A percentile compares a stretch with the other conserved stretches of the same genome.
Conservation (phyloP, 2,888 invertebrate species). For the Hemicrepidius hirtus region DNA sequence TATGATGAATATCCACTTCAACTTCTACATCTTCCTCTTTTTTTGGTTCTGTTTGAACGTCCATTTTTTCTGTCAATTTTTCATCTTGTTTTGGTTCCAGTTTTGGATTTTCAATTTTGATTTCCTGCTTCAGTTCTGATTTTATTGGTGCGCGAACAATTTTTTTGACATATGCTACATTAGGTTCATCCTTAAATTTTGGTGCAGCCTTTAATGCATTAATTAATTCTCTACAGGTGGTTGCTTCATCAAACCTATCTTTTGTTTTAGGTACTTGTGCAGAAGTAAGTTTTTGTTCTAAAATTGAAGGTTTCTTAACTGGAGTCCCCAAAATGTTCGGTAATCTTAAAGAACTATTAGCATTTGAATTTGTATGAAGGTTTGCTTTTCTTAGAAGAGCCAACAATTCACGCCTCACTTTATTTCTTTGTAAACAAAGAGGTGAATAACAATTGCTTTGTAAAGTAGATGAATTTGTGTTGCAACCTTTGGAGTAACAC, state of each 20-base stretch:
- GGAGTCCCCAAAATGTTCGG: conserved; percentile 62
- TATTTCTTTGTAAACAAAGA: conserved; percentile 83
- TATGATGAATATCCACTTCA: conserved; percentile 14
- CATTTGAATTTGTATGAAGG: conserved; percentile 63
- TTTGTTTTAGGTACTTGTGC: conserved; percentile 52
- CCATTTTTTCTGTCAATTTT: background rate
- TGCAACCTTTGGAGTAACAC: conserved; percentile 84
- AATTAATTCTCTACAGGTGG: conserved; percentile 77
- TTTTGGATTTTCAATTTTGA: conserved; percentile 39
- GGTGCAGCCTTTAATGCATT: conserved; percentile 78
- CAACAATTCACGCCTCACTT: conserved; percentile 81
- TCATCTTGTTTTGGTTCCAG: background rate
- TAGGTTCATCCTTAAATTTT: conserved; percentile 75
- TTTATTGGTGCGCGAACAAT: conserved; percentile 56
- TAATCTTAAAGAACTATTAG: conserved; percentile 72
- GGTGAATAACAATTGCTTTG: conserved; percentile 86
- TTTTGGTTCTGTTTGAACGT: background rate
- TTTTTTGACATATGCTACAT: conserved; percentile 64
- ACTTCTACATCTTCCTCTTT: conserved; percentile 35
- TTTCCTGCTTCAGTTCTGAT: conserved; percentile 58
- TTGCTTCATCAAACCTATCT: conserved; percentile 71
- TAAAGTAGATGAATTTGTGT: conserved; percentile 73
- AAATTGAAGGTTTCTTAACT: conserved; percentile 78
- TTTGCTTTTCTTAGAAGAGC: conserved; percentile 79
- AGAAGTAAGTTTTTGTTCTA: conserved; percentile 82